These are phyloP conservation scores for Poeciliopsis presidionis DNA, from an alignment of 2,797 vertebrate species.

Conservation along the genomic window DNA sequence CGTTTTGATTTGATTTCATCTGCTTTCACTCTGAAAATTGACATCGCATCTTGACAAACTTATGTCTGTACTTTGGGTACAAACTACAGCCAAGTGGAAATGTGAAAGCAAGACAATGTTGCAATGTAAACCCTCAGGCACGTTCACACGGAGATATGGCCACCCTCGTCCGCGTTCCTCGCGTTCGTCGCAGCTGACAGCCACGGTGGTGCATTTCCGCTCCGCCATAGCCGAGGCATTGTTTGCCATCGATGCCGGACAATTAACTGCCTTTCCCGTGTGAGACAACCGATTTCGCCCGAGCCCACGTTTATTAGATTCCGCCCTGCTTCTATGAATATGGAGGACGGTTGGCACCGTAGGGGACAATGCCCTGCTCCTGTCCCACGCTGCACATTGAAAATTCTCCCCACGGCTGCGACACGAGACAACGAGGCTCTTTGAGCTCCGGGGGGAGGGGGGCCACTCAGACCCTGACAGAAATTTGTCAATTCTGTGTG, in stretches of 20 bases:
- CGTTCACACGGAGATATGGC: slow-evolving; percentile 55
- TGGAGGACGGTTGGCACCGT: slow-evolving; percentile 61
- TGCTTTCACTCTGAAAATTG: background rate
- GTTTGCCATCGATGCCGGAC: slow-evolving; percentile 57
- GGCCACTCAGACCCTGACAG: slow-evolving; percentile 13
- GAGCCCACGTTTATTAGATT: slow-evolving; percentile 75
- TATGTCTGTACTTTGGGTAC: background rate
- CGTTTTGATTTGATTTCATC: background rate
- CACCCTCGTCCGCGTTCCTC: slow-evolving; percentile 36
- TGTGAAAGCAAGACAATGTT: slow-evolving; percentile 6
- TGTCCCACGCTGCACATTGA: slow-evolving; percentile 47
- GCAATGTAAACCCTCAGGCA: slow-evolving; percentile 34
- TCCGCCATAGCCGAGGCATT: slow-evolving; percentile 58
- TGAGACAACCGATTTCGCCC: slow-evolving; percentile 59
- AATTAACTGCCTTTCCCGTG: slow-evolving; percentile 65
- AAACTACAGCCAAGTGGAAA: background rate
- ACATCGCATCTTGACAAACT: background rate
- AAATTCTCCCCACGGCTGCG: slow-evolving; percentile 64
- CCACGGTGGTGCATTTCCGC: slow-evolving; percentile 21
- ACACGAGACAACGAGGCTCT: slow-evolving; percentile 59
- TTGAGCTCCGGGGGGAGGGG: slow-evolving; percentile 39
- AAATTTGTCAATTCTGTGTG: slow-evolving; percentile 23
- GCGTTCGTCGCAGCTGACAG: slow-evolving; percentile 35
- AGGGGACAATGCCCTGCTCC: slow-evolving; percentile 69
- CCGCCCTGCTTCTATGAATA: slow-evolving; percentile 75